A percentile compares a stretch with the other conserved stretches of the same genome.
These are phyloP conservation scores for Triops longicaudatus DNA, from an alignment of 1,140 invertebrate species.

Conservation along the genomic window DNA sequence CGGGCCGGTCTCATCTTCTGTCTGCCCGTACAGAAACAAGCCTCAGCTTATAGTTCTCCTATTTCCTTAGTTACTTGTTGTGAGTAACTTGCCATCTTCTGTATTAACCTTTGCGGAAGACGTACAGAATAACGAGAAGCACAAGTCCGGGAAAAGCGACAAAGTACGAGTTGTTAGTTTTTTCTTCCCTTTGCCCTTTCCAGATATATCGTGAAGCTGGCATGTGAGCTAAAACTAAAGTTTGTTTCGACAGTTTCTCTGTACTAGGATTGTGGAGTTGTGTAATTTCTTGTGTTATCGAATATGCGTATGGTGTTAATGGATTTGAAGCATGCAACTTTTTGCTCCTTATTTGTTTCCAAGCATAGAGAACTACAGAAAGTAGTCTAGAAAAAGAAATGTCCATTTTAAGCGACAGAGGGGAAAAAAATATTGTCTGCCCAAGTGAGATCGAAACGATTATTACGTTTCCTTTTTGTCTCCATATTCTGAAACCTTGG, in stretches of 20 bases:
- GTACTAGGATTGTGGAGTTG: constrained; percentile 4
- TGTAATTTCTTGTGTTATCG: background rate
- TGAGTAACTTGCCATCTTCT: background rate
- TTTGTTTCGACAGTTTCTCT: background rate
- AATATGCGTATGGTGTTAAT: constrained; percentile 4
- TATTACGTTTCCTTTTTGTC: no score
- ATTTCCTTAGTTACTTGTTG: background rate
- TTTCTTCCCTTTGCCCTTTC: background rate
- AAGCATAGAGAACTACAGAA: background rate
- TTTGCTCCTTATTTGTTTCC: background rate
- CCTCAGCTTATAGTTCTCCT: background rate
- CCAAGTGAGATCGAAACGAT: background rate
- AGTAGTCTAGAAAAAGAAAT: background rate
- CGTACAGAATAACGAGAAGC: background rate
- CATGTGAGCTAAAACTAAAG: background rate
- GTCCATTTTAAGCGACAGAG: background rate
- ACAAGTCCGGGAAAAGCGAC: background rate
- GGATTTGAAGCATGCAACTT: constrained; percentile 11
- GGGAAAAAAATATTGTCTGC: background rate
- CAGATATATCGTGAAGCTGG: background rate
- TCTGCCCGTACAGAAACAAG: background rate
- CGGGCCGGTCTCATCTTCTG: background rate
- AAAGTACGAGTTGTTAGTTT: background rate
- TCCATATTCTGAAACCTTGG: no score
- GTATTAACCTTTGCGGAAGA: background rate